These are phyloP conservation scores for Oreochromis mossambicus DNA, from an alignment of 2,797 vertebrate species.

Conservation along the genomic window DNA sequence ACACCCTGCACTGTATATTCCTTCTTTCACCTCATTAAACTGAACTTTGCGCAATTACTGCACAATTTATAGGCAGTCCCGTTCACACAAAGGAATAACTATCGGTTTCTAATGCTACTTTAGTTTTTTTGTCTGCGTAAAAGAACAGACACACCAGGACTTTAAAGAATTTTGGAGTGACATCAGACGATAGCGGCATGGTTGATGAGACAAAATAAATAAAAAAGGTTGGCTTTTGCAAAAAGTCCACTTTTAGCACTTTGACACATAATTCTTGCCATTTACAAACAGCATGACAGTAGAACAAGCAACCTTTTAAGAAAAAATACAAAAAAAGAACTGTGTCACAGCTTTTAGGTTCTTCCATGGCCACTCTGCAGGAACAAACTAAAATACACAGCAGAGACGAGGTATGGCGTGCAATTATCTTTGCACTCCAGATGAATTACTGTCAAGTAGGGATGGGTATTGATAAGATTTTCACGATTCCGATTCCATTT, in stretches of 20 bases:
- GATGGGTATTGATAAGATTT: no score
- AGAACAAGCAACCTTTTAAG: neutral
- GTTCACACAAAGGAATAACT: neutral
- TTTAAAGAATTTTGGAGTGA: neutral
- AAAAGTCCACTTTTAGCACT: neutral
- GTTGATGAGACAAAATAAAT: neutral
- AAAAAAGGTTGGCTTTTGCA: neutral
- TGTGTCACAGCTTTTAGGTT: neutral
- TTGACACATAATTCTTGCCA: neutral
- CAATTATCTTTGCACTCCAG: neutral
- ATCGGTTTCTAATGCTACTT: neutral
- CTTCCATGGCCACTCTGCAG: neutral
- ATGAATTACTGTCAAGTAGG: neutral
- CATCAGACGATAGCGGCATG: no score
- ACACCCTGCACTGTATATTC: slow-evolving; percentile 33
- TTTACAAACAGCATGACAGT: neutral
- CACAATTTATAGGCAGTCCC: slow-evolving; percentile 25
- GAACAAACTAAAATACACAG: neutral
- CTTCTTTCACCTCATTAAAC: slow-evolving; percentile 45
- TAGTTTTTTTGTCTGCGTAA: neutral
- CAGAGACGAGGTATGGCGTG: neutral
- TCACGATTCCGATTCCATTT: no score
- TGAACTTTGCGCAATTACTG: slow-evolving; percentile 38
- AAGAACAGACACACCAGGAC: neutral
- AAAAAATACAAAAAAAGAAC: neutral